Conservation (phyloP, 2,888 invertebrate species). For the Hypercompe scribonia region DNA sequence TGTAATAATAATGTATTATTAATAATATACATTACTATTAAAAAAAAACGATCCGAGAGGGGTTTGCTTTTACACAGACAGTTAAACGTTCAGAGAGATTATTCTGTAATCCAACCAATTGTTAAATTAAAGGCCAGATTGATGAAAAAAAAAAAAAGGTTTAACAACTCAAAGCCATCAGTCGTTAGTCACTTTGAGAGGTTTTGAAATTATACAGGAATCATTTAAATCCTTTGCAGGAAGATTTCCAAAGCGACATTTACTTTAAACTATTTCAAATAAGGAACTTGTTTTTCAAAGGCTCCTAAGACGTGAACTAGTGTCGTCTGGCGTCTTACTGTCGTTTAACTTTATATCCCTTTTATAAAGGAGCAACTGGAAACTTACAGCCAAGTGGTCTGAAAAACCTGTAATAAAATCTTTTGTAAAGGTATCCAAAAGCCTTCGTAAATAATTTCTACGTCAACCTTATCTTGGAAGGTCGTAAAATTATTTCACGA, state of each 20-base stretch:
- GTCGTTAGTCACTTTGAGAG: too few species aligned
- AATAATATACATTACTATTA: too few species aligned
- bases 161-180: too few species aligned
- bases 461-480: conserved; percentile 30
- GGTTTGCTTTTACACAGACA: too few species aligned
- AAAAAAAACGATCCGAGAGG: too few species aligned
- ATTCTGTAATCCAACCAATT: too few species aligned
- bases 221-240: neutral
- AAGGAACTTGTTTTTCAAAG: neutral
- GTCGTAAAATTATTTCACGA: conserved; percentile 20
- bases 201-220: too few species aligned
- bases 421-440: neutral
- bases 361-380: neutral
- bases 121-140: too few species aligned
- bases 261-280: neutral
- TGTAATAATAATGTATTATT: too few species aligned
- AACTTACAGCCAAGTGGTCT: neutral
- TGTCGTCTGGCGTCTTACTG: neutral
- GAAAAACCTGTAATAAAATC: neutral
- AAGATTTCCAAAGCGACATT: neutral
- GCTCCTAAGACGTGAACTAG: neutral
- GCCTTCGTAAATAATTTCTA: neutral
- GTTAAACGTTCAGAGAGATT: too few species aligned
- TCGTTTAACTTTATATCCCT: neutral
- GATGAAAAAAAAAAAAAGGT: too few species aligned